Evolutionary conservation across 1,140 invertebrate genomes (phyloP).

Genomic region (Cyclina sinensis): DNA sequence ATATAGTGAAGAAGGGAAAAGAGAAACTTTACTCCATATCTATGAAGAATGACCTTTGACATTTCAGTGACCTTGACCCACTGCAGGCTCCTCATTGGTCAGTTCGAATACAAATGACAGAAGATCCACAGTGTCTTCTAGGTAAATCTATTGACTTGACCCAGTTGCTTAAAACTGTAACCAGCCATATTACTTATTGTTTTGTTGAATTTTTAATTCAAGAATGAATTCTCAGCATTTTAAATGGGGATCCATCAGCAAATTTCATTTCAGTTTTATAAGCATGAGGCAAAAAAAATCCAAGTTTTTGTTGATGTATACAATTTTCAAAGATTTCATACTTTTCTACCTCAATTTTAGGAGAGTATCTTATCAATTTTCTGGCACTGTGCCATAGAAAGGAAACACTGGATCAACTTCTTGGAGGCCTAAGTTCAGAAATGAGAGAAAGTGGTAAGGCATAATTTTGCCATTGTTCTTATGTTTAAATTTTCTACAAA

Average conservation of each 20-base stretch:
- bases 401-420: constrained; percentile 86
- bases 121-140: constrained; percentile 86
- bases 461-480: background rate
- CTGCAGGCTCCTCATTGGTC: constrained; percentile 93
- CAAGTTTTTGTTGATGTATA: no score
- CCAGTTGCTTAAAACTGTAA: no score
- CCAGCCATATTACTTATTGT: no score
- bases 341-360: constrained; percentile 71
- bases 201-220: no score
- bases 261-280: no score
- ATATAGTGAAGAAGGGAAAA: no score
- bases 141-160: constrained; percentile 81
- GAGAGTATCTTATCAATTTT: constrained; percentile 86
- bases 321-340: background rate
- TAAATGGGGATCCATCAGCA: no score
- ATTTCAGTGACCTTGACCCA: constrained; percentile 93
- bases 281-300: no score
- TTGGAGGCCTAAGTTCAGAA: constrained; percentile 80
- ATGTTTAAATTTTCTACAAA: no score
- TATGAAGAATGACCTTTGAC: constrained; percentile 7
- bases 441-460: constrained; percentile 71
- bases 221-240: no score
- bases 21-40: no score
- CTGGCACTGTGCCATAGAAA: constrained; percentile 82
- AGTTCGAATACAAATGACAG: constrained; percentile 85